Conservation (phyloP, 2,888 invertebrate species). For the Drosophila rellima region DNA sequence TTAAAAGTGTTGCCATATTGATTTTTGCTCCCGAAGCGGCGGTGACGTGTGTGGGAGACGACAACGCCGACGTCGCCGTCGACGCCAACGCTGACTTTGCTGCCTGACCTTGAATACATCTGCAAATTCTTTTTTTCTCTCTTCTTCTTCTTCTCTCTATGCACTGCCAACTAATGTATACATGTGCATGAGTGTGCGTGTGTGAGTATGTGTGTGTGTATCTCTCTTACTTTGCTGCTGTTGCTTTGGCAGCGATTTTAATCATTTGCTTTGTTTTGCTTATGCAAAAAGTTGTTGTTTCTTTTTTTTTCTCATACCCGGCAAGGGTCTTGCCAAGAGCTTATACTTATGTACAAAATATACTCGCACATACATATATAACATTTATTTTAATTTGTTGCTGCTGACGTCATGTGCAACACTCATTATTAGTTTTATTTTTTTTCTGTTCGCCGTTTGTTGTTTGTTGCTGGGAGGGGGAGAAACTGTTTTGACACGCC, state of each 20-base stretch:
- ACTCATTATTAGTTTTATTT: constrained; percentile 34
- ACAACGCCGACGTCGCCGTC: constrained; percentile 34
- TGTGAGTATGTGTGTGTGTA: constrained; percentile 32
- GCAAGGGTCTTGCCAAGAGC: constrained; percentile 45
- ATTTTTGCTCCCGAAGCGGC: constrained; percentile 55
- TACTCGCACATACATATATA: constrained; percentile 4
- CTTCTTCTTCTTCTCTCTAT: constrained; percentile 53
- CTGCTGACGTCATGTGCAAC: constrained; percentile 61
- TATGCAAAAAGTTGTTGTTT: constrained; percentile 41
- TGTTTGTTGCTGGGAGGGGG: constrained; percentile 6
- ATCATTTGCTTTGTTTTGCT: constrained; percentile 55
- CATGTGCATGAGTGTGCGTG: constrained; percentile 14
- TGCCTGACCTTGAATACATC: constrained; percentile 79
- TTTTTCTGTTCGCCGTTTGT: constrained; percentile 23
- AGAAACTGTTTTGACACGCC: constrained; percentile 37
- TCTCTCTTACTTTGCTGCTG: constrained; percentile 47
- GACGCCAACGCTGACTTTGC: constrained; percentile 60
- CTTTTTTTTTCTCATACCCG: constrained; percentile 10
- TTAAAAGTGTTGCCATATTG: constrained; percentile 79
- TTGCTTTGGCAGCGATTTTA: constrained; percentile 54
- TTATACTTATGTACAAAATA: constrained; percentile 16
- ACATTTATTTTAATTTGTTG: constrained; percentile 57
- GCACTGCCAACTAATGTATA: constrained; percentile 62
- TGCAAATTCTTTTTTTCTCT: constrained; percentile 50
- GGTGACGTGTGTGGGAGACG: constrained; percentile 35